phyloP scores from a whole-genome alignment of 2,797 vertebrate species.

The Muscicapa striata region DNA sequence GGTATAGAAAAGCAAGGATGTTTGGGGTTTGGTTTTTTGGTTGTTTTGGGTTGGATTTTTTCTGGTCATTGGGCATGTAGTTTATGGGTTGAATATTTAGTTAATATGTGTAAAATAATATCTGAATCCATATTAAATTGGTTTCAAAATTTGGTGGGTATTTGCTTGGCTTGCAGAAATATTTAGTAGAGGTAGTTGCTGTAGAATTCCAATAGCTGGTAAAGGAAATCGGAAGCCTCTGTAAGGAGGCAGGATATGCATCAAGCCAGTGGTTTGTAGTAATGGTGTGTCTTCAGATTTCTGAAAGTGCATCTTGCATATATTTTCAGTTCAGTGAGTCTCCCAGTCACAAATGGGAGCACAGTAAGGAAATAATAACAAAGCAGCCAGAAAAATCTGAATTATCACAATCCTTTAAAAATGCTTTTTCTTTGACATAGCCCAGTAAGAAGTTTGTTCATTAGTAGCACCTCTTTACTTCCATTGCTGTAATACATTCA shows the following conservation, averaged over 20 bases:
- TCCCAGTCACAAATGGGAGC: neutral
- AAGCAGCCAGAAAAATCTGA: neutral
- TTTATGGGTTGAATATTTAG: neutral
- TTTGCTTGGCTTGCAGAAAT: neutral
- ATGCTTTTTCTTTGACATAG: neutral
- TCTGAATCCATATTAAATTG: neutral
- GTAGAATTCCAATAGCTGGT: neutral
- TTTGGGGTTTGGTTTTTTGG: fast-evolving
- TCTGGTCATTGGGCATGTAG: neutral
- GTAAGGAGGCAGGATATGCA: neutral
- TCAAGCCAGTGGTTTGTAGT: neutral
- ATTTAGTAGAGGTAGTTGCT: neutral
- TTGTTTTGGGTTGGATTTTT: neutral
- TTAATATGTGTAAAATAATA: neutral
- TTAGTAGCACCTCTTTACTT: neutral
- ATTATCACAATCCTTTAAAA: neutral
- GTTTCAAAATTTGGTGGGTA: neutral
- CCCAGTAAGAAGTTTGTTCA: neutral
- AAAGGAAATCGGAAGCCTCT: neutral
- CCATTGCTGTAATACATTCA: neutral
- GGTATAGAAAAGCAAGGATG: neutral
- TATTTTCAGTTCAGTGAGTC: neutral
- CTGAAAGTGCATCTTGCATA: neutral
- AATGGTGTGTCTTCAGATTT: neutral
- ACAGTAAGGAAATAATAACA: neutral